Evolutionary conservation across 2,113 vertebrate species (phyloP).

Genomic region (Sminthopsis crassicaudata): DNA sequence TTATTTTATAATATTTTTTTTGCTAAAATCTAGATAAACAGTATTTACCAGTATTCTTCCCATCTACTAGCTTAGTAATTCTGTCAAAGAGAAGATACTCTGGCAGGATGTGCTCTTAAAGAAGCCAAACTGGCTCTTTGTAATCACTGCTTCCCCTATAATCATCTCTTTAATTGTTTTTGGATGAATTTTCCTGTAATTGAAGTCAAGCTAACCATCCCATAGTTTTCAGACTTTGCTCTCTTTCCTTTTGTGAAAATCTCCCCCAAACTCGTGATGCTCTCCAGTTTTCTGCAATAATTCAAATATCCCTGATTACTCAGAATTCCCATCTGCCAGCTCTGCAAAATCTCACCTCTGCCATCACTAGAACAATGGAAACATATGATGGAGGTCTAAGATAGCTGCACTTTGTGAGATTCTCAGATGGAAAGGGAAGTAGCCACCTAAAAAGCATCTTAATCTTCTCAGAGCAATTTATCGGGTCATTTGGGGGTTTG

Average conservation of each 20-base stretch:
- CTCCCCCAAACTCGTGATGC: background rate
- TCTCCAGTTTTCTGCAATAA: background rate
- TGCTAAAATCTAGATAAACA: background rate
- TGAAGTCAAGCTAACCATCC: background rate
- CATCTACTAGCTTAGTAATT: background rate
- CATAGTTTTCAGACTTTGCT: background rate
- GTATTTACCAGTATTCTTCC: background rate
- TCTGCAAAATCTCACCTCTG: background rate
- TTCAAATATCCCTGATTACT: background rate
- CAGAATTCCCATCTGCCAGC: background rate
- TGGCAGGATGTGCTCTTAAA: background rate
- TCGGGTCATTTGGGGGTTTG: background rate
- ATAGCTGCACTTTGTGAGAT: background rate
- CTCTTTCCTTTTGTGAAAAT: background rate
- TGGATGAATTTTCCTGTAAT: background rate
- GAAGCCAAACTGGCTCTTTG: background rate
- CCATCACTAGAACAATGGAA: background rate
- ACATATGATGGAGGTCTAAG: background rate
- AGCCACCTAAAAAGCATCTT: background rate
- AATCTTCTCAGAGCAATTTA: background rate
- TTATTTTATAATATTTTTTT: background rate
- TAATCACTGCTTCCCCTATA: background rate
- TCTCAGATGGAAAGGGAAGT: background rate
- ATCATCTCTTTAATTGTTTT: background rate
- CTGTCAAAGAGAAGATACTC: background rate